Conservation (phyloP, 2,797 vertebrate species). For the Rhabdophis nuchalis region DNA sequence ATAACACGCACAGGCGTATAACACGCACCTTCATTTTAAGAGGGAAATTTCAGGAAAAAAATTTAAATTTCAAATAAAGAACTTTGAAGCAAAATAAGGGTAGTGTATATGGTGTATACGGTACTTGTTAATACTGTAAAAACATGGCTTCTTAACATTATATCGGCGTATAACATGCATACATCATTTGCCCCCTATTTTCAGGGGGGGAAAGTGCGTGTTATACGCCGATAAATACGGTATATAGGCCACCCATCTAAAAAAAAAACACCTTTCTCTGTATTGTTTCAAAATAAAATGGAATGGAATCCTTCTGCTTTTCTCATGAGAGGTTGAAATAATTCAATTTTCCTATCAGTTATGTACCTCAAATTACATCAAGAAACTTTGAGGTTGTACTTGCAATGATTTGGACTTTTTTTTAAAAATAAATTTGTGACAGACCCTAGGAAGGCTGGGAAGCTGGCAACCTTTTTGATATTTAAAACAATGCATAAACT, state of each 20-base stretch:
- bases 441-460: background rate
- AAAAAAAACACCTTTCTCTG: background rate
- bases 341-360: background rate
- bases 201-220: too few relatives aligned
- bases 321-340: background rate
- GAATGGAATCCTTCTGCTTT: background rate
- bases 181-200: too few relatives aligned
- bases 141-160: too few relatives aligned
- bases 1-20: too few relatives aligned
- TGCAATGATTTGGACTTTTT: background rate
- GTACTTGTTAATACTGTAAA: too few relatives aligned
- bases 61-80: too few relatives aligned
- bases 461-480: background rate
- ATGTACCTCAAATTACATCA: background rate
- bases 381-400: background rate
- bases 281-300: background rate
- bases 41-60: too few relatives aligned
- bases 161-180: too few relatives aligned
- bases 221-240: too few relatives aligned
- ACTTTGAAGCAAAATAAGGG: too few relatives aligned
- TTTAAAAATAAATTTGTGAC: background rate
- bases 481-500: background rate
- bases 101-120: too few relatives aligned
- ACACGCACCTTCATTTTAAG: too few relatives aligned
- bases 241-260: background rate